phyloP scores from a whole-genome alignment of 35 echinoderm and acorn worm species.

The Eucidaris tribuloides region DNA sequence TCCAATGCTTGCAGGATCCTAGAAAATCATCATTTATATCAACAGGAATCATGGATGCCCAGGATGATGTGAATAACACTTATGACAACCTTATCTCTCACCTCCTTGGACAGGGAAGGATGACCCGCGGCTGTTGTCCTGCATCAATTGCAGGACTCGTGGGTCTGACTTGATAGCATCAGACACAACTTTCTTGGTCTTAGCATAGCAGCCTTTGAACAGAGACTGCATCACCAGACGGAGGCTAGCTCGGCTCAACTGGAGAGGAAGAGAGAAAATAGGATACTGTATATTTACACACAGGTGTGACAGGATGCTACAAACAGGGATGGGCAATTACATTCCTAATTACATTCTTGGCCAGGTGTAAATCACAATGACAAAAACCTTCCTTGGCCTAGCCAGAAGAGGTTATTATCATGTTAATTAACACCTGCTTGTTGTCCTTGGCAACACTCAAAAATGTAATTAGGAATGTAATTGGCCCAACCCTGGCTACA shows the following conservation, averaged over 20 bases:
- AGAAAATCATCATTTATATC: no score
- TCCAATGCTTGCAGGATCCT: no score
- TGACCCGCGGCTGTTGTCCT: not conserved
- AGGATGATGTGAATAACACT: no score
- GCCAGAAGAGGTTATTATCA: not conserved
- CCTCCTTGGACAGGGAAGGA: not conserved
- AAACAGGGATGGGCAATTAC: not conserved
- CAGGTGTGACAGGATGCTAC: not conserved
- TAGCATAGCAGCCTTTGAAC: not conserved
- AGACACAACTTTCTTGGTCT: not conserved
- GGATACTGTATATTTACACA: not conserved
- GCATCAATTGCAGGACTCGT: not conserved
- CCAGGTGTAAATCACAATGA: not conserved
- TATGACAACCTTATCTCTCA: no score
- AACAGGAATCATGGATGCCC: no score
- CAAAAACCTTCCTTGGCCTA: not conserved
- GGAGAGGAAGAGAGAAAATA: not conserved
- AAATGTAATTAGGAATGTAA: no score
- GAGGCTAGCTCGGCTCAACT: not conserved
- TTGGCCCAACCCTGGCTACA: no score
- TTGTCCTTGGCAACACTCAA: no score
- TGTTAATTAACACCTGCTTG: no score
- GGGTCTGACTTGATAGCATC: slow-evolving; percentile 7
- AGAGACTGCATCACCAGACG: not conserved
- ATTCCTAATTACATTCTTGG: not conserved